These are phyloP conservation scores for Boulengerochromis microlepis DNA, from an alignment of 2,113 vertebrate species.

Conservation along the genomic window DNA sequence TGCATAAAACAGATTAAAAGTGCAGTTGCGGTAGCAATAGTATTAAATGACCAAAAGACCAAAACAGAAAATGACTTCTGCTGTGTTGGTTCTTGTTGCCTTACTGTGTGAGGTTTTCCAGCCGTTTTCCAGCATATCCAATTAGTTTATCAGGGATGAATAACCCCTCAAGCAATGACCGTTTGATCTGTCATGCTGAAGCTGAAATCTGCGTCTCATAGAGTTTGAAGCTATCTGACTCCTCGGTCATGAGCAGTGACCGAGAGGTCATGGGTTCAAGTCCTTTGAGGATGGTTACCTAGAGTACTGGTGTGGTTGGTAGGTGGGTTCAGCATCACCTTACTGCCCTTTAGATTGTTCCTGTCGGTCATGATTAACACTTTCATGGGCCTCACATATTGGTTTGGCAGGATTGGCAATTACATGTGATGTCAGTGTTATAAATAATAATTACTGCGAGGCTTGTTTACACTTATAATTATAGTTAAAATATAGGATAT, in stretches of 20 bases:
- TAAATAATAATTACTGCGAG: conserved; percentile 61
- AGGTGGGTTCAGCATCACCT: neutral
- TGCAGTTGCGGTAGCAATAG: neutral
- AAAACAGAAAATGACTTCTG: neutral
- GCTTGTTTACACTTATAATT: conserved; percentile 67
- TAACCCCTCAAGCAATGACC: conserved; percentile 12
- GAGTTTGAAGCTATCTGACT: neutral
- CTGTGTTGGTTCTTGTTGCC: neutral
- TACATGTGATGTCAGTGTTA: conserved; percentile 41
- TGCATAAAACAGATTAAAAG: neutral
- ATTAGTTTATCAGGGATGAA: conserved; percentile 30
- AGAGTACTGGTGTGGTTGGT: neutral
- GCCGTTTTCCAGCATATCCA: neutral
- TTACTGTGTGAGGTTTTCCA: neutral
- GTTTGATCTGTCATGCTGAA: neutral
- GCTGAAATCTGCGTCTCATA: neutral
- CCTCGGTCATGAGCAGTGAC: too few relatives aligned
- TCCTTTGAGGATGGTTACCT: conserved; percentile 1
- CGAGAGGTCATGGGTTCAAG: conserved; percentile 26
- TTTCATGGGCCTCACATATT: conserved; percentile 10
- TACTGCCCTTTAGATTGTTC: conserved; percentile 39
- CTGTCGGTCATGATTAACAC: conserved; percentile 43
- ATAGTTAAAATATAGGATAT: conserved; percentile 53
- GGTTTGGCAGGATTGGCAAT: conserved; percentile 28
- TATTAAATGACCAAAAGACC: neutral